Percentiles rank a stretch among this genome's conserved stretches.
Evolutionary conservation across 2,113 vertebrate genomes (phyloP).

Genomic region (Nasalis larvatus): DNA sequence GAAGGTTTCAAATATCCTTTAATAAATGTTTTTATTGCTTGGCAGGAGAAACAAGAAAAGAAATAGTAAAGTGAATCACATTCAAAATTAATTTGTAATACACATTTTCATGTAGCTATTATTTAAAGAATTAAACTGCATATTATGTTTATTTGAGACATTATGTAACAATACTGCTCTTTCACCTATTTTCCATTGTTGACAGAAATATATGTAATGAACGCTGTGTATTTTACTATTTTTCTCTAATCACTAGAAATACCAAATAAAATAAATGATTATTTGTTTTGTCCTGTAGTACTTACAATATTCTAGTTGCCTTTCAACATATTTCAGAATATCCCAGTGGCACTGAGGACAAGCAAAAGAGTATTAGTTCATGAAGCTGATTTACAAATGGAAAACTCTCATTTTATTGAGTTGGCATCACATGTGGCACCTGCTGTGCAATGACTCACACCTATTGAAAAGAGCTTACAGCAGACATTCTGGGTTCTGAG

Average conservation of each 20-base stretch:
- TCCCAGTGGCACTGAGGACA: conserved; percentile 50
- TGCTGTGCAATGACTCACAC: conserved; percentile 46
- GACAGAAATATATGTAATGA: neutral
- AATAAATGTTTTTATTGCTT: conserved; percentile 5
- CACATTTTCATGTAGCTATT: conserved; percentile 28
- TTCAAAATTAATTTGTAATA: neutral
- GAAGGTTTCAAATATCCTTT: neutral
- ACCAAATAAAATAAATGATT: conserved; percentile 27
- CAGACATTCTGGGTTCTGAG: conserved; percentile 23
- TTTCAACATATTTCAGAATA: conserved; percentile 57
- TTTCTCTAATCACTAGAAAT: conserved; percentile 44
- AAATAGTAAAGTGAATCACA: neutral
- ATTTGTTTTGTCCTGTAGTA: conserved; percentile 16
- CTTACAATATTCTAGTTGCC: conserved; percentile 61
- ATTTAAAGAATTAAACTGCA: conserved; percentile 16
- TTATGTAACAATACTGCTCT: conserved; percentile 42
- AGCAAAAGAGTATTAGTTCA: conserved; percentile 67
- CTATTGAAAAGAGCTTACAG: conserved; percentile 49
- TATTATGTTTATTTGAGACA: conserved; percentile 33
- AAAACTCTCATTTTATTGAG: conserved; percentile 59
- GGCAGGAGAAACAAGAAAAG: neutral
- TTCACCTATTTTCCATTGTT: conserved; percentile 25
- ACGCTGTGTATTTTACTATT: conserved; percentile 10
- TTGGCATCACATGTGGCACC: conserved; percentile 49
- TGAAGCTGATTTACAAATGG: conserved; percentile 72